Evolutionary conservation across 2,797 vertebrate genomes (phyloP).

Genomic region (Sebastes cheni): DNA sequence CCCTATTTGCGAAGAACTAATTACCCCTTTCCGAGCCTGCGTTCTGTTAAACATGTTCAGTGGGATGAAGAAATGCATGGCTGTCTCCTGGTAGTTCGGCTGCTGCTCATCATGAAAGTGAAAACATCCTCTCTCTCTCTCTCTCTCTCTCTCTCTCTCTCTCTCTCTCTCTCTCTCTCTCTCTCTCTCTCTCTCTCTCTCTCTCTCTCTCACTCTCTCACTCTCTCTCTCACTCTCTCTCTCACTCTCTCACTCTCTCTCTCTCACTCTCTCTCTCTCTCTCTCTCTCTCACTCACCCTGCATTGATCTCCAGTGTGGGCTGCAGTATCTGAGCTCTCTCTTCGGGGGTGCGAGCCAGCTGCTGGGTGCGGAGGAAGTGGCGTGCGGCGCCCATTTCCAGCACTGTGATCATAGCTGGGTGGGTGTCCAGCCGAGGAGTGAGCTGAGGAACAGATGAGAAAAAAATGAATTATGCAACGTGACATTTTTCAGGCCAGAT

Average conservation of each 20-base stretch:
- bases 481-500: not conserved
- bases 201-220: too few species aligned
- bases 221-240: not conserved
- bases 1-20: slow-evolving; percentile 2
- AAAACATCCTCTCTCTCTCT: not conserved
- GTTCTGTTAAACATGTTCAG: not conserved
- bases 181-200: not conserved
- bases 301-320: slow-evolving; percentile 96
- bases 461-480: not conserved
- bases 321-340: slow-evolving; percentile 94
- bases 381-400: slow-evolving; percentile 97
- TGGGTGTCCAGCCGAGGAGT: slow-evolving; percentile 93
- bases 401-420: slow-evolving; percentile 97
- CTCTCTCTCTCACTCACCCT: slow-evolving; percentile 79
- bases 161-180: too few species aligned
- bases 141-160: not conserved
- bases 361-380: slow-evolving; percentile 98
- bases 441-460: slow-evolving; percentile 75
- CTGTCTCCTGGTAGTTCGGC: not conserved
- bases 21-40: not conserved
- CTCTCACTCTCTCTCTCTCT: too few species aligned
- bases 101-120: not conserved
- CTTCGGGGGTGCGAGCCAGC: slow-evolving; percentile 89
- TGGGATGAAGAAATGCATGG: not conserved
- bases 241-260: not conserved